Evolutionary conservation across 2,113 vertebrate species (phyloP).

Genomic region (Hiodon tergisus): DNA sequence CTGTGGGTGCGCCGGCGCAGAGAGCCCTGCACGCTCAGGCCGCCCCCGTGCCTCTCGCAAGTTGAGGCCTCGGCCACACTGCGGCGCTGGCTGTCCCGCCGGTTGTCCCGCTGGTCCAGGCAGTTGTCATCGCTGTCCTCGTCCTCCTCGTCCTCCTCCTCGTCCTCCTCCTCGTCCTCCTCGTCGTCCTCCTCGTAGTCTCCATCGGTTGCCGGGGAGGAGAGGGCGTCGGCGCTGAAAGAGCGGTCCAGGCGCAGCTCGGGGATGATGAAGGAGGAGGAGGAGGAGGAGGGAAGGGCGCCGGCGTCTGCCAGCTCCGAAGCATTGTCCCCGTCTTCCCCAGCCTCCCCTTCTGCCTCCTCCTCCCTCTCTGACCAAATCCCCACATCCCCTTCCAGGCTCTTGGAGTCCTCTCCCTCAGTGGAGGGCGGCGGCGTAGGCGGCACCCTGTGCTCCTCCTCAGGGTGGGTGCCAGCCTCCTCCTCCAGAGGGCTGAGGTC

Average conservation of each 20-base stretch:
- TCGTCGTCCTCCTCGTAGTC: conserved; percentile 73
- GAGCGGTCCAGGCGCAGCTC: conserved; percentile 80
- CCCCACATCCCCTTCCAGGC: conserved; percentile 48
- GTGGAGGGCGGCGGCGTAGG: conserved; percentile 63
- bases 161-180: conserved; percentile 62
- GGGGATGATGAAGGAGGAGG: conserved; percentile 75
- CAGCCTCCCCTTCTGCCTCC: conserved; percentile 22
- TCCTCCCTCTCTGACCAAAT: conserved; percentile 16
- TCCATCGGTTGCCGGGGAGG: conserved; percentile 59
- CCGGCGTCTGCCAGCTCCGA: conserved; percentile 54
- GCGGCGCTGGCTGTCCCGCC: conserved; percentile 71
- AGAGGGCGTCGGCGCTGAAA: conserved; percentile 68
- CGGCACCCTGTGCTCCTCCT: conserved; percentile 49
- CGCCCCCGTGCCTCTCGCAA: conserved; percentile 69
- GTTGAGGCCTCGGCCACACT: conserved; percentile 65
- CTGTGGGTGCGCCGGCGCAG: conserved; percentile 80
- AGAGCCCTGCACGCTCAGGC: conserved; percentile 61
- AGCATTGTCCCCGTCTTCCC: conserved; percentile 45
- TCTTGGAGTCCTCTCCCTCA: conserved; percentile 60
- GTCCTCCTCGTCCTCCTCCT: conserved; percentile 66
- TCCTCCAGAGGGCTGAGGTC: conserved; percentile 53
- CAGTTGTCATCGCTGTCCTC: conserved; percentile 44
- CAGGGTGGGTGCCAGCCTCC: conserved; percentile 50
- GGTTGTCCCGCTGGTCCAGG: conserved; percentile 72
- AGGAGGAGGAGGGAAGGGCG: conserved; percentile 61